These are phyloP conservation scores for Stegodyphus dumicola DNA, from an alignment of 1,140 invertebrate genomes.

Conservation along the genomic window DNA sequence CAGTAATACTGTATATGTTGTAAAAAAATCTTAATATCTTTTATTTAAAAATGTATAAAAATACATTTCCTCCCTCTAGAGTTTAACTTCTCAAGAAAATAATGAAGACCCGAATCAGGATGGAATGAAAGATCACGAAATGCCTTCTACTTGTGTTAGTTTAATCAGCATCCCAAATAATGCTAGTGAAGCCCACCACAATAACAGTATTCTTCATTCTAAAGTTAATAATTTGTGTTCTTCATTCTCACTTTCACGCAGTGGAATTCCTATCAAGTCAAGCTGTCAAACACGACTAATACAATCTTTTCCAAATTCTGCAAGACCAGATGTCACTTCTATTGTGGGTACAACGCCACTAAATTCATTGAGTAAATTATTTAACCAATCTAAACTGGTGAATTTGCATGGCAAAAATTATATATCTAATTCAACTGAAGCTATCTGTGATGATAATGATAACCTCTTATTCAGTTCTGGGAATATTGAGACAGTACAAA, in stretches of 20 bases:
- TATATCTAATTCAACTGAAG: constrained; percentile 3
- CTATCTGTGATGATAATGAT: constrained; percentile 54
- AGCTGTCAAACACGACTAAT: constrained; percentile 24
- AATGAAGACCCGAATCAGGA: constrained; percentile 63
- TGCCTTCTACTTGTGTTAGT: constrained; percentile 68
- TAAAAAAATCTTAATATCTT: not conserved
- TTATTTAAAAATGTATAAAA: constrained; percentile 3
- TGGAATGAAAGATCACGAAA: constrained; percentile 66
- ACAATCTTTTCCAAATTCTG: constrained; percentile 25
- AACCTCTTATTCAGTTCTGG: constrained; percentile 24
- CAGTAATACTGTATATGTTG: too few species aligned
- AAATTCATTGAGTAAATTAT: not conserved
- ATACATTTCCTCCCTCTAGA: constrained; percentile 12
- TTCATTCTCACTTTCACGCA: constrained; percentile 18
- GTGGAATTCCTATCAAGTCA: constrained; percentile 59
- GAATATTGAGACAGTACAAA: not conserved
- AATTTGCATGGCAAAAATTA: not conserved
- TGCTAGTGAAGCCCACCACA: constrained; percentile 9
- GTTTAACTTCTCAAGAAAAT: constrained; percentile 40
- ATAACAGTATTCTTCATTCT: constrained; percentile 33
- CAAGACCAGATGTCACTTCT: not conserved
- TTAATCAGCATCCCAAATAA: constrained; percentile 66
- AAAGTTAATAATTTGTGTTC: constrained; percentile 44
- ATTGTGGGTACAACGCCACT: not conserved
- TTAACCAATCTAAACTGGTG: not conserved